These are phyloP conservation scores for Sturmia bella DNA, from an alignment of 2,888 invertebrate species.

Conservation along the genomic window DNA sequence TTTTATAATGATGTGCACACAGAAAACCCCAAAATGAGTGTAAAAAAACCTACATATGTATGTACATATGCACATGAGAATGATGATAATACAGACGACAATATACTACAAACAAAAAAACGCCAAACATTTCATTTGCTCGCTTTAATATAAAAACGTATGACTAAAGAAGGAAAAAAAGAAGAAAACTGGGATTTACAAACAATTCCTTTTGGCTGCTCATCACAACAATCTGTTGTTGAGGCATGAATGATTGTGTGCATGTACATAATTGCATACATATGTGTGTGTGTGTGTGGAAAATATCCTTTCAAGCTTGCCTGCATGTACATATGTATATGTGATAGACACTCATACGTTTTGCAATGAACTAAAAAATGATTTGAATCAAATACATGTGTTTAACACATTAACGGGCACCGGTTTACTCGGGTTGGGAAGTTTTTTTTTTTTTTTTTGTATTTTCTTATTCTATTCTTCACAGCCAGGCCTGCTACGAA, in stretches of 20 bases:
- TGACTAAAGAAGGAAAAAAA: not conserved
- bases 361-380: not conserved
- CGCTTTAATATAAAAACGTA: not conserved
- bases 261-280: too few species aligned
- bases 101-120: slow-evolving; percentile 44
- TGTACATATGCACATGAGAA: not conserved
- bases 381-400: slow-evolving; percentile 24
- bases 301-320: slow-evolving; percentile 52
- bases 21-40: slow-evolving; percentile 18
- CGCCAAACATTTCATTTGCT: slow-evolving; percentile 57
- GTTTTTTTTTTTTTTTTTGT: too few species aligned
- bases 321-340: too few species aligned
- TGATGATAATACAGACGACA: slow-evolving; percentile 28
- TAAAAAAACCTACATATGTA: not conserved
- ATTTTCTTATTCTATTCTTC: too few species aligned
- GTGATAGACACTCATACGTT: slow-evolving; percentile 20
- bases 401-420: slow-evolving; percentile 45
- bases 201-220: slow-evolving; percentile 52
- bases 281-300: slow-evolving; percentile 9
- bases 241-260: not conserved
- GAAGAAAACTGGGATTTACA: not conserved
- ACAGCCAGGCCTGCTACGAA: too few species aligned
- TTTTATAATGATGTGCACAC: slow-evolving; percentile 10
- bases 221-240: slow-evolving; percentile 53
- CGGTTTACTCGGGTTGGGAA: not conserved